Percentiles rank a stretch among this genome's conserved stretches.
Conservation (phyloP, 2,888 invertebrate species). For the Acanthococcus lagerstroemiae region DNA sequence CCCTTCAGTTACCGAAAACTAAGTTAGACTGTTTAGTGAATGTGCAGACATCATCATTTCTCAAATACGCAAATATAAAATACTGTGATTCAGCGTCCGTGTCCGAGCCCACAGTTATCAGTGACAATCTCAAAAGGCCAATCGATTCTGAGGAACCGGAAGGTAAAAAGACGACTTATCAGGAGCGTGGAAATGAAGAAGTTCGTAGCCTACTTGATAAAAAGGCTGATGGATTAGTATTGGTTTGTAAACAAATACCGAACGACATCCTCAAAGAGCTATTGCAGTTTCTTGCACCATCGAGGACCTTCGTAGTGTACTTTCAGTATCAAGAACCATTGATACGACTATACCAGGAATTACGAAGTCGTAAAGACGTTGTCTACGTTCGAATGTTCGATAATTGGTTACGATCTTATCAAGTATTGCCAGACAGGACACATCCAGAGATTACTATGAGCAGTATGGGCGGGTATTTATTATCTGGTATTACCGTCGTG, state of each 20-base stretch:
- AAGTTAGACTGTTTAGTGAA: constrained; percentile 46
- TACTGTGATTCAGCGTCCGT: neutral
- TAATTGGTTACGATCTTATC: constrained; percentile 82
- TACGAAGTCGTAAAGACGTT: constrained; percentile 62
- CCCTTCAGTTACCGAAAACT: constrained; percentile 66
- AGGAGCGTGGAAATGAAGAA: constrained; percentile 9
- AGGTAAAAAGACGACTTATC: constrained; percentile 19
- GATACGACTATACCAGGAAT: constrained; percentile 65
- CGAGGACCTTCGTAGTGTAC: constrained; percentile 77
- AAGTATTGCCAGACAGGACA: constrained; percentile 79
- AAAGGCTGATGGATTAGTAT: constrained; percentile 64
- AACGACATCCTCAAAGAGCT: constrained; percentile 63
- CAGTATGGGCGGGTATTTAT: constrained; percentile 75
- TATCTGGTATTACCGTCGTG: constrained; percentile 51
- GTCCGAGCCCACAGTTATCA: neutral
- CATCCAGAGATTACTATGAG: constrained; percentile 91
- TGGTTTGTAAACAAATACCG: constrained; percentile 80
- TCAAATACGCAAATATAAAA: neutral
- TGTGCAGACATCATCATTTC: neutral
- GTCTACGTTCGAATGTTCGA: constrained; percentile 68
- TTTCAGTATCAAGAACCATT: constrained; percentile 71
- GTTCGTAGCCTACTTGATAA: constrained; percentile 48
- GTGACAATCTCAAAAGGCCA: constrained; percentile 23
- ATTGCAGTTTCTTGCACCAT: constrained; percentile 64
- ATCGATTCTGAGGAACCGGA: constrained; percentile 15